phyloP scores from a whole-genome alignment of 2,888 invertebrate species.

The Ceraclea dissimilis region DNA sequence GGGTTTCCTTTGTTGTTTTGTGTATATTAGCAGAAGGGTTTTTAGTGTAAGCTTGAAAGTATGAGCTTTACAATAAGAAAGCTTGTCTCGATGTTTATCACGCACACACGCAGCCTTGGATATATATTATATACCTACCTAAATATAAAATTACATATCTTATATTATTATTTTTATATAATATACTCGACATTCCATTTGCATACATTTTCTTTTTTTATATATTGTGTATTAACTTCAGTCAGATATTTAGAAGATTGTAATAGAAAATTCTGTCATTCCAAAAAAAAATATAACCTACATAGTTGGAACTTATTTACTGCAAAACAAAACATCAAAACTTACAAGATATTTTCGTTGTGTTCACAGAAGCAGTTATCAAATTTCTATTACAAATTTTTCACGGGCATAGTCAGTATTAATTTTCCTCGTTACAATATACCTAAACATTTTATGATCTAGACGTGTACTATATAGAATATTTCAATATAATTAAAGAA shows the following conservation, averaged over 20 bases:
- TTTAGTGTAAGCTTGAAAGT: slow-evolving; percentile 16
- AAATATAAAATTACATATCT: background rate
- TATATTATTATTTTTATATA: background rate
- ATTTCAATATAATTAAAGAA: too few relatives aligned
- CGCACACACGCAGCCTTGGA: slow-evolving; percentile 8
- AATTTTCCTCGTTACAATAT: too few relatives aligned
- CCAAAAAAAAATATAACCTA: too few relatives aligned
- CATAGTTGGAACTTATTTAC: too few relatives aligned
- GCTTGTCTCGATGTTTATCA: slow-evolving; percentile 25
- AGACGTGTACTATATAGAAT: too few relatives aligned
- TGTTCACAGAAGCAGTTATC: too few relatives aligned
- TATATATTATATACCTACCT: background rate
- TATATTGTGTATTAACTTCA: slow-evolving; percentile 5
- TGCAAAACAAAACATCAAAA: too few relatives aligned
- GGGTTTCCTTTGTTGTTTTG: background rate
- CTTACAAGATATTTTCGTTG: too few relatives aligned
- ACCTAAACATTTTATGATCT: too few relatives aligned
- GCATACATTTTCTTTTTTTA: slow-evolving; percentile 3
- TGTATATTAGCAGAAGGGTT: background rate
- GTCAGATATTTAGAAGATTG: slow-evolving; percentile 1
- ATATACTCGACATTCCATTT: slow-evolving; percentile 2
- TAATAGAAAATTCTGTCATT: background rate
- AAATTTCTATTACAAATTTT: too few relatives aligned
- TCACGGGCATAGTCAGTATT: too few relatives aligned
- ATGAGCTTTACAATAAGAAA: slow-evolving; percentile 24